Percentiles rank a stretch among this genome's conserved stretches.
Conservation (phyloP, 2,797 vertebrate genomes). For the Cirrhinus mrigala region DNA sequence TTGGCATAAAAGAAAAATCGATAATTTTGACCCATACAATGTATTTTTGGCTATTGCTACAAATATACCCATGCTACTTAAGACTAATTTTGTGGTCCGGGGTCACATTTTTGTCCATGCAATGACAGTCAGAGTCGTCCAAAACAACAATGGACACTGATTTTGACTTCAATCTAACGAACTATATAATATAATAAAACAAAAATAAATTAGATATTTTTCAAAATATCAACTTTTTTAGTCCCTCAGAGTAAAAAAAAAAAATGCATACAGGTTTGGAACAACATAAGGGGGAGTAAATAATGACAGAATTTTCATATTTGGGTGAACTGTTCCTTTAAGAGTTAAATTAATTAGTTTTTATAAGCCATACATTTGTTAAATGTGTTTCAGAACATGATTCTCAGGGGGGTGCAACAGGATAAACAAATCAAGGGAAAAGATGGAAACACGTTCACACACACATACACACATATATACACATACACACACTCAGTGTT, state of each 20-base stretch:
- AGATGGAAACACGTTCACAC: conserved; percentile 3
- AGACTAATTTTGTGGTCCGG: no score
- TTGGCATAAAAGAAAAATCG: no score
- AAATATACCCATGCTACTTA: no score
- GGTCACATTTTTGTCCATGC: not conserved
- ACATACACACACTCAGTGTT: not conserved
- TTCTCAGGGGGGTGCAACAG: not conserved
- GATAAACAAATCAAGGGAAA: conserved; percentile 31
- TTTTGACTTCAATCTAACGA: no score
- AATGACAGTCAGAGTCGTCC: not conserved
- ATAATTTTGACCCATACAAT: no score
- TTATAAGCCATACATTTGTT: not conserved
- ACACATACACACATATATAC: not conserved
- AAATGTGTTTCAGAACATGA: not conserved
- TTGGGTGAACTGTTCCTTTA: not conserved
- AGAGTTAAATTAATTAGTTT: conserved; percentile 8
- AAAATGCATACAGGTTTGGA: not conserved
- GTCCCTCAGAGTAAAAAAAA: not conserved
- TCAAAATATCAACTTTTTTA: no score
- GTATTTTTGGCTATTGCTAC: no score
- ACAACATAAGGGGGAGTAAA: not conserved
- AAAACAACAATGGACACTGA: not conserved
- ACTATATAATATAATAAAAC: no score
- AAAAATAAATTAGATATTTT: no score
- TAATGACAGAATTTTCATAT: not conserved